Percentiles rank a stretch among this genome's conserved stretches.
These are phyloP conservation scores for Tromatobia lineatoria DNA, from an alignment of 2,888 invertebrate species.

Conservation along the genomic window DNA sequence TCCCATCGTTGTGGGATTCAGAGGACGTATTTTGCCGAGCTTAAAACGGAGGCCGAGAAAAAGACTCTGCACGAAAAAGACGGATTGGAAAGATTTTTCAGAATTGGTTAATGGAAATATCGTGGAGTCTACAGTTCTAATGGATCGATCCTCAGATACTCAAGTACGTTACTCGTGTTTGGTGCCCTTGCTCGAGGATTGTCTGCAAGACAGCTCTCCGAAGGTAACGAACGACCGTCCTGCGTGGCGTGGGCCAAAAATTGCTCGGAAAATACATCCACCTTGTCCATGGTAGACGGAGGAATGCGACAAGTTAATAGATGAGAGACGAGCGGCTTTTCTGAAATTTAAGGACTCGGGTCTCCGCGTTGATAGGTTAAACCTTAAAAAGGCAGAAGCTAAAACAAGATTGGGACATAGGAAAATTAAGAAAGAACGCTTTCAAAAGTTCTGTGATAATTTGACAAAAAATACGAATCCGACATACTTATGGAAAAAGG, in stretches of 20 bases:
- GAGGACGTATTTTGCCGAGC: neutral
- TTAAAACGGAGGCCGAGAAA: conserved; percentile 1
- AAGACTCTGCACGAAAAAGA: conserved; percentile 30
- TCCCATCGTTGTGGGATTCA: conserved; percentile 21
- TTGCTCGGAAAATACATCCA: no score
- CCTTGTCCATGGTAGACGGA: no score
- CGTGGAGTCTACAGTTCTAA: neutral
- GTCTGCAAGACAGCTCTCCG: conserved; percentile 10
- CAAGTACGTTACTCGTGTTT: conserved; percentile 32
- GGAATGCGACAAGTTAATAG: no score
- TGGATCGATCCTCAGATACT: neutral
- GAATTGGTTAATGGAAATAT: conserved; percentile 8
- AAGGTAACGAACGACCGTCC: neutral
- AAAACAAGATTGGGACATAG: conserved; percentile 25
- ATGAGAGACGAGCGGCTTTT: no score
- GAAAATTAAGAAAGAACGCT: conserved; percentile 42
- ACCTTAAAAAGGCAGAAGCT: neutral
- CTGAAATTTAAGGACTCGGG: no score
- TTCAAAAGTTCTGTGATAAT: conserved; percentile 29
- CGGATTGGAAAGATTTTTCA: conserved; percentile 32
- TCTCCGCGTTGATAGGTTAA: no score
- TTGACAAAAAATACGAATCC: conserved; percentile 11
- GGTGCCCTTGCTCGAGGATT: conserved; percentile 2
- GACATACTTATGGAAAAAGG: no score
- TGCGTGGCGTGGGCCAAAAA: neutral